These are phyloP conservation scores for Hedya salicella DNA, from an alignment of 2,888 invertebrate genomes.

Conservation along the genomic window DNA sequence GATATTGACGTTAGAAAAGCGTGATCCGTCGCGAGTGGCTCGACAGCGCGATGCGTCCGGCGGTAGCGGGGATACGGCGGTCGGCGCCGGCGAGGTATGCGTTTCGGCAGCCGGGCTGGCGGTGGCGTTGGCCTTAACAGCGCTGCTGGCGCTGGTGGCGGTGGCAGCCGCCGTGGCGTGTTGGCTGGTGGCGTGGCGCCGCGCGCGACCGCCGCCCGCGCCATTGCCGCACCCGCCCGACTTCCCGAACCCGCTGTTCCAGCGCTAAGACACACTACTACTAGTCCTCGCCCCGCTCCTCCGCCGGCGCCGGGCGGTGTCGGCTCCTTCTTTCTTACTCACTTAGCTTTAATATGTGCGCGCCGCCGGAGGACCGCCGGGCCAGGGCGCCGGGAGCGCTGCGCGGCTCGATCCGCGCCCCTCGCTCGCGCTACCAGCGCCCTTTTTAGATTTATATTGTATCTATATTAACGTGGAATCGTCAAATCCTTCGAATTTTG, in stretches of 20 bases:
- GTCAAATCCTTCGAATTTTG: slow-evolving; percentile 83
- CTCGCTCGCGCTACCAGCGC: slow-evolving; percentile 76
- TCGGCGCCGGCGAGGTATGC: slow-evolving; percentile 91
- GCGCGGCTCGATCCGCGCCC: slow-evolving; percentile 54
- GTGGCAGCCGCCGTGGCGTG: slow-evolving; percentile 97
- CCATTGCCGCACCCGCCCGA: slow-evolving; percentile 97
- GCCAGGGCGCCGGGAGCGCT: slow-evolving; percentile 78
- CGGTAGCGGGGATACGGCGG: slow-evolving; percentile 85
- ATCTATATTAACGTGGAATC: slow-evolving; percentile 75
- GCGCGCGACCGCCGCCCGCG: slow-evolving; percentile 93
- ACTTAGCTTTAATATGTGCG: slow-evolving; percentile 75
- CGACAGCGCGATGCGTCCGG: slow-evolving; percentile 93
- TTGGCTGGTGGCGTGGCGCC: slow-evolving; percentile 97
- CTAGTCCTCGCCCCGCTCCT: slow-evolving; percentile 81
- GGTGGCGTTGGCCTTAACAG: slow-evolving; percentile 96
- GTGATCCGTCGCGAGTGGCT: slow-evolving; percentile 90
- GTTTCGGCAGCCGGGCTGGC: slow-evolving; percentile 97
- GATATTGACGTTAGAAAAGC: slow-evolving; percentile 94
- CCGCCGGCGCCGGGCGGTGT: slow-evolving; percentile 84
- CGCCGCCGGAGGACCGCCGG: slow-evolving; percentile 83
- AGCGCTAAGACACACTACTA: slow-evolving; percentile 69
- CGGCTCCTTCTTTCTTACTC: slow-evolving; percentile 77
- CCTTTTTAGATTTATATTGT: slow-evolving; percentile 67
- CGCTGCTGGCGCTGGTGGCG: slow-evolving; percentile 95
- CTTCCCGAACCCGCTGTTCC: slow-evolving; percentile 96